Base-by-base conservation (phyloP, 2,113 vertebrate genomes). In the Tautogolabrus adspersus region DNA sequence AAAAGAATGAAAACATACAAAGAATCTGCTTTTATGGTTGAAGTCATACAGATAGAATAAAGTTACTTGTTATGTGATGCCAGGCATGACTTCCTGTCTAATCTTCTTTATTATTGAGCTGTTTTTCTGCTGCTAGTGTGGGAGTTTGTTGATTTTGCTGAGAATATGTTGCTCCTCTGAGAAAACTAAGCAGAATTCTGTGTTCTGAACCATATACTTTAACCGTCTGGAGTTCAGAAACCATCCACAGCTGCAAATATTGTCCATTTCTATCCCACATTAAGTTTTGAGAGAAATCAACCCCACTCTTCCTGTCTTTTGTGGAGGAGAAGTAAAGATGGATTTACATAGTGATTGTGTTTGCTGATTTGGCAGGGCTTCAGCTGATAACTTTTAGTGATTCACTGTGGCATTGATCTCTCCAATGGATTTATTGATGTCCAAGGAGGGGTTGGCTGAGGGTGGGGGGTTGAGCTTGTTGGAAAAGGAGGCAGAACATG, bases 301-400 rank as follows among this genome's bases (percentile, higher is more conserved):
- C 74, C 80, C 34, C 30, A 51, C 86, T 89, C 62, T 63, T 46
- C 64, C 66, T 19, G 66, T 12, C 83, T 86, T 92, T 87, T 85
- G 87, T 84, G 66, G 61, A 74, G 80, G 66, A 85, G 85, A 88
- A 85, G 87, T 87, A 87, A 90, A 92, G 93, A 94, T 94, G 92
- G 91, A 95, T 94, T 94, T 94, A 91, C 92, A 94, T 94, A 94
- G 93, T 94, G 93, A 95, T 95, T 95, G 93, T 93, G 92, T 93
- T 93, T 94, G 93, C 93, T 94, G 93, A 95, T 94, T 94, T 89
- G 91, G 87, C 89, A 92, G 90, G 71, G 90, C 88, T 93, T 94
- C 87, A 88, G 94, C 93, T 94, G 93, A 95, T 95, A 94, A 94
- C 89, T 95, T 94, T 94, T 94, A 95, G 93, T 92, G 93, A 95